Evolutionary conservation across 2,797 vertebrate genomes (phyloP), one percentile per base, ranked within the genome.

Genomic region (Liparis tanakae): DNA sequence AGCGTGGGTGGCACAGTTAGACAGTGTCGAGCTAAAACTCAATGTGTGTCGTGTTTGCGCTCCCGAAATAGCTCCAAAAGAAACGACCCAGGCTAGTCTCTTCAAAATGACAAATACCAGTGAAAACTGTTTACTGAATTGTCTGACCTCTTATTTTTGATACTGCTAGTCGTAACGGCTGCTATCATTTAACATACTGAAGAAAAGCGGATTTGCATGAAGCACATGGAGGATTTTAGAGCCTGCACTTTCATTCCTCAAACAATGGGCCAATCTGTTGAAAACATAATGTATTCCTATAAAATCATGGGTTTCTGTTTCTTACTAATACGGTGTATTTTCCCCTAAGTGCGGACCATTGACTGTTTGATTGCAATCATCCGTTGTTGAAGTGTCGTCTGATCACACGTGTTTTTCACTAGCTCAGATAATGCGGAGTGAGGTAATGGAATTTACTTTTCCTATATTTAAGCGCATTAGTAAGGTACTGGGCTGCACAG

Each of bases 311-410:
- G 46, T 72, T 62, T 76, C 50, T 63, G 70, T 72, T 70, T 84
- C 70, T 79, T 78, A 63, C 65, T 79, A 74, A 76, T 83, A 77
- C 39, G 70, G 43, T 66, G 54, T 73, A 17, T 83, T 88, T 87
- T 84, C 69, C 82, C 72, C 78, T 66, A 77, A 85, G 76, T 78
- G 74, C 73, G 41, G 67, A 67, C 79, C 78, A 78, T 87, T 62
- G 79, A 81, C 70, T 69, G 67, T 76, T 83, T 87, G 82, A 90
- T 90, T 91, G 81, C 83, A 85, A 75, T 93, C 90, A 85, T 88
- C 82, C 89, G 90, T 79, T 88, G 80, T 69, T 63, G 59, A 74
- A 83, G 78, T 43, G 80, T 87, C 39, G 68, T 80, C 80, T 87
- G 87, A 91, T 92, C 89, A 78, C 87, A 85, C 91, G 86, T 30